These are phyloP conservation scores for Ctenopoma kingsleyae DNA, from an alignment of 2,797 vertebrate genomes.

Conservation along the genomic window DNA sequence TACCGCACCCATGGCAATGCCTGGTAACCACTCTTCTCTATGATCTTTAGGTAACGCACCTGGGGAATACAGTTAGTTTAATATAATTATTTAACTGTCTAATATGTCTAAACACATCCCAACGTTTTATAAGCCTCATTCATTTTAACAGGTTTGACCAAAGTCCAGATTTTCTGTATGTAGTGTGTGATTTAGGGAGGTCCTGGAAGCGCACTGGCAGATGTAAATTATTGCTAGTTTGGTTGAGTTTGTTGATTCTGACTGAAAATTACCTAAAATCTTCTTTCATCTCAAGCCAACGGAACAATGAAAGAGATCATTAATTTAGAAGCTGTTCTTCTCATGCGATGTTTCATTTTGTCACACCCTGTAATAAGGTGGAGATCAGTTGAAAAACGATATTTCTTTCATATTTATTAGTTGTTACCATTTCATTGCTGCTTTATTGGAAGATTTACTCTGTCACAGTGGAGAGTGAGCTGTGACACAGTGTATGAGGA, in stretches of 20 bases:
- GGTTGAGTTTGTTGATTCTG: too few species aligned
- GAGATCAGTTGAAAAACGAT: too few species aligned
- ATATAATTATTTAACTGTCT: conserved; percentile 16
- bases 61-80: conserved; percentile 53
- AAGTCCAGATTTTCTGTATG: neutral
- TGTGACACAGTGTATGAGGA: neutral
- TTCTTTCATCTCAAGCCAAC: too few species aligned
- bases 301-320: too few species aligned
- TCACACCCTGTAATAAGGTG: too few species aligned
- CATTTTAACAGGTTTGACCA: neutral
- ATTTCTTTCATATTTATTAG: too few species aligned
- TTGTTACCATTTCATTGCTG: neutral
- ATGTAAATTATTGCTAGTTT: too few species aligned
- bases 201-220: neutral
- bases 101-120: conserved; percentile 1
- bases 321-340: too few species aligned
- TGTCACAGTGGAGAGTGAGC: neutral
- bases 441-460: neutral
- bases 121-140: neutral
- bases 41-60: conserved; percentile 89
- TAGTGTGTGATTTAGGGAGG: neutral
- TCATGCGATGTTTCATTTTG: too few species aligned
- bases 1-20: conserved; percentile 89
- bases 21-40: conserved; percentile 89
- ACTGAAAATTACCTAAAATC: too few species aligned